Evolutionary conservation across 2,888 invertebrate species (phyloP), one percentile per base, ranked within the genome.

Genomic region (Ochropleura plecta): DNA sequence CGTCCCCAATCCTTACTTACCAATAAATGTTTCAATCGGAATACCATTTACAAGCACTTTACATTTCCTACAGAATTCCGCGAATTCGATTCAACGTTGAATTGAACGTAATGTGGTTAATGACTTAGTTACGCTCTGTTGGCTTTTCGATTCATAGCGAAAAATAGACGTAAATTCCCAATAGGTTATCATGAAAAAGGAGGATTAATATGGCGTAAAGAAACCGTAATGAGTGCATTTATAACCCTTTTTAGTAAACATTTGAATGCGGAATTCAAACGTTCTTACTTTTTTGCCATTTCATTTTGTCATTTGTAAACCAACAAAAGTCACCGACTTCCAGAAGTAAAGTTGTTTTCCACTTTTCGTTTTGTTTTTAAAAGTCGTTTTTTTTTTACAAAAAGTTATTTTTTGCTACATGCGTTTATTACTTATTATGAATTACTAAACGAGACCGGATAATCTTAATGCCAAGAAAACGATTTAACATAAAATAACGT

Each of bases 1-100:
- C 48, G 42, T 12, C 20, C 40, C 40, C 14, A 18, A 67, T 66
- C 59, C 53, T 59, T 60, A 46, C 73, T 69, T 60, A 46, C 59
- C 59, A 67, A 73, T 84, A 81, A 62, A 81, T 85, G 71, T 78
- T 82, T 78, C 69, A 82, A 74, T 78, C 30, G 64, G 67, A 73
- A 78, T 62, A 72, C 69, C 64, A 78, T 74, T 85, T 73, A 78
- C 65, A 20, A 70, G 62, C 78, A 77, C 76, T 82, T 76, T 62
- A 76, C 59, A 84, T 40, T 71, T 69, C 70, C 69, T 42, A 49
- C 46, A 46, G 44, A 71, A 53, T 63, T 62, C 48, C 48, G 44
- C 42, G 67, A 70, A 82, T 82, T 82, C 65, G 70, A 82, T 82
- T 82, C 65, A 46, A 69, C 69, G 63, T 69, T 48, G 59, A 70